Base-by-base conservation (phyloP, 1,140 invertebrate genomes). In the Rhyzopertha dominica region DNA sequence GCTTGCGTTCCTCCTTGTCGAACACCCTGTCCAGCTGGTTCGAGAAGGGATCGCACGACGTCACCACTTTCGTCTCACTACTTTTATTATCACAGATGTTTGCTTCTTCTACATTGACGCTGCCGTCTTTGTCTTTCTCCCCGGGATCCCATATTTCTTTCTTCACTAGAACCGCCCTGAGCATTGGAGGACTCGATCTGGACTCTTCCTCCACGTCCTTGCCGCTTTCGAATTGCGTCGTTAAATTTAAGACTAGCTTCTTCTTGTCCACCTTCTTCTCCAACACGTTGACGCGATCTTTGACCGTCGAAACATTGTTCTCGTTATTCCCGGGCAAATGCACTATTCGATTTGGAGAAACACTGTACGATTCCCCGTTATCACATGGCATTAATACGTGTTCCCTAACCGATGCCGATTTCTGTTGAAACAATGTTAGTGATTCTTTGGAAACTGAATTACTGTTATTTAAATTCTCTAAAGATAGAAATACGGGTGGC, bases 341-440 rank as follows among this genome's bases (percentile, higher is more conserved):
- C 19, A 91, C 79, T 45, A 90, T 88, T 71, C 89, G 84, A 63
- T 92, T 92, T 51, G 88, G 87, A 17, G 87, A 90, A 5, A 91
- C 87, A 63, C 86, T 90, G 65, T 91, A 92, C 23, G 84, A 83
- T 53, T 85, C 78, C 0, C 87, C 88, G 62, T 87, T 87, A 48
- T 81, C 82, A 58, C 84, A 87, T 0, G 85, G 85, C 77, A 89
- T 84, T 41, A 87, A 68, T 52, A 88, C 81, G 59, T 88, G 86
- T 31, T 82, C 75, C 9, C 81, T 66, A 49, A 59, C 34, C 2
- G 47, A 44, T 30, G 47, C 26, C 53, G 36, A 54, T 47, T 12
- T 14, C 10, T 47, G 40, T 40, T 54, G 49, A n/a, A 37, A 30
- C 12, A 38, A 51, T 16, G 37, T 51, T 19, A 44, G 26, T 23